Percentiles rank a stretch among this genome's conserved stretches.
phyloP scores from a whole-genome alignment of 2,888 invertebrate genomes.

The Netelia inedita region DNA sequence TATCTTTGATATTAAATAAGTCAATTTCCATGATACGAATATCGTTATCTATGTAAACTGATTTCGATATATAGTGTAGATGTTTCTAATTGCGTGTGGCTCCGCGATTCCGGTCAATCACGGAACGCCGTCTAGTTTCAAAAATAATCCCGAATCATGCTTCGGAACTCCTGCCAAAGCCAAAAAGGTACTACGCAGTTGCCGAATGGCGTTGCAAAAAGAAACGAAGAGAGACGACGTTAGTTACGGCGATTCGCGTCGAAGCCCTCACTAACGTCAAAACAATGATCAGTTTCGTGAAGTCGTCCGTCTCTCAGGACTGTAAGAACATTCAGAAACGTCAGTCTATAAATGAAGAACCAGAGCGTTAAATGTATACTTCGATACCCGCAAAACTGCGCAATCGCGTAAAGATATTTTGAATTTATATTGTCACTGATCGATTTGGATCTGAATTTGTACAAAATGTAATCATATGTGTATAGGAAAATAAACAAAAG shows the following conservation, averaged over 20 bases:
- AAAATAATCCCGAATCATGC: slow-evolving; percentile 70
- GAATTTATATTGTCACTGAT: too few species aligned
- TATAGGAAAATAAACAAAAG: too few species aligned
- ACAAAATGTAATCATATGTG: too few species aligned
- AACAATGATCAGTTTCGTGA: neutral
- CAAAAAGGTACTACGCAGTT: slow-evolving; percentile 64
- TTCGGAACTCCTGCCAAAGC: slow-evolving; percentile 71
- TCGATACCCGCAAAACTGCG: too few species aligned
- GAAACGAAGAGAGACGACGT: slow-evolving; percentile 18
- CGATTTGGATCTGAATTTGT: too few species aligned
- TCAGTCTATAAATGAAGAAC: too few species aligned
- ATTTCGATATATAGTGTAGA: neutral
- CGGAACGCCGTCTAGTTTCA: slow-evolving; percentile 67
- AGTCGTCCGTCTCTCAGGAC: too few species aligned
- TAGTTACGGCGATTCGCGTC: slow-evolving; percentile 18
- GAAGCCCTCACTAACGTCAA: slow-evolving; percentile 8
- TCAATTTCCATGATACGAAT: neutral
- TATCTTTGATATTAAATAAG: too few species aligned
- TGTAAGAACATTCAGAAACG: too few species aligned
- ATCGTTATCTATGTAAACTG: neutral
- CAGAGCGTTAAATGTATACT: too few species aligned
- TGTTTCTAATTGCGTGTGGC: slow-evolving; percentile 41
- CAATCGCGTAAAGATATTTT: too few species aligned
- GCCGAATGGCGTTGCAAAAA: slow-evolving; percentile 50
- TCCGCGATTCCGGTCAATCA: slow-evolving; percentile 52